Evolutionary conservation across 2,113 vertebrate genomes (phyloP), one percentile per base, ranked within the genome.

Genomic region (Rhynchomys soricoides): DNA sequence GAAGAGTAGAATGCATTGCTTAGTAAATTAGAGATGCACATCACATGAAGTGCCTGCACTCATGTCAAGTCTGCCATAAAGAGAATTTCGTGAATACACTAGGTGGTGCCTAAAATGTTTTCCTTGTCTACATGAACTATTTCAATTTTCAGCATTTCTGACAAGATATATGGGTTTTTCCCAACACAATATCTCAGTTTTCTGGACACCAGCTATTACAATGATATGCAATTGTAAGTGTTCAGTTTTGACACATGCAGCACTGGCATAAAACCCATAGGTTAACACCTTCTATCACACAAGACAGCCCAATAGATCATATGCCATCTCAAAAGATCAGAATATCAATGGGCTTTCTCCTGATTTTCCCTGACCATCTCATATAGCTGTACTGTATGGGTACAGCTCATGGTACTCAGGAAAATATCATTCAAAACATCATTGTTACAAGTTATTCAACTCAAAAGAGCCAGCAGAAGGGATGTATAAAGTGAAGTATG

Each of bases 51-150:
- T 82, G n/a, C 59, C 93, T 90, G 90, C 86, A 59, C 86, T 96
- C 77, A 55, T 74, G 68, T 89, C 22, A 88, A 81, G 73, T 19
- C 29, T 94, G 71, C 3, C 73, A 21, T 43, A 81, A 55, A 91
- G 37, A 93, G 50, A 77, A 74, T 93, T 93, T 94, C 85, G 93
- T 37, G 64, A 71, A 13, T 83, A 21, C 34, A 83, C 8, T 59
- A 86, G n/a, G 52, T 40, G 55, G 77, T 75, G 2, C 64, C 74
- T 97, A 89, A 93, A 89, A 93, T 93, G 52, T 93, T 96, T 96
- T 73, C 64, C 64, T 92, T 64, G 74, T 88, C 66, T 85, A 31
- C 37, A 57, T 55, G 73, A 81, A 73, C 22, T 86, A 15, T 81
- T 90, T 86, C 64, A 57, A 88, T 24, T 91, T 22, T 21, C 71